Percentiles rank a stretch among this genome's conserved stretches.
Evolutionary conservation across 2,888 invertebrate genomes (phyloP).

Genomic region (Phaonia tiefii): DNA sequence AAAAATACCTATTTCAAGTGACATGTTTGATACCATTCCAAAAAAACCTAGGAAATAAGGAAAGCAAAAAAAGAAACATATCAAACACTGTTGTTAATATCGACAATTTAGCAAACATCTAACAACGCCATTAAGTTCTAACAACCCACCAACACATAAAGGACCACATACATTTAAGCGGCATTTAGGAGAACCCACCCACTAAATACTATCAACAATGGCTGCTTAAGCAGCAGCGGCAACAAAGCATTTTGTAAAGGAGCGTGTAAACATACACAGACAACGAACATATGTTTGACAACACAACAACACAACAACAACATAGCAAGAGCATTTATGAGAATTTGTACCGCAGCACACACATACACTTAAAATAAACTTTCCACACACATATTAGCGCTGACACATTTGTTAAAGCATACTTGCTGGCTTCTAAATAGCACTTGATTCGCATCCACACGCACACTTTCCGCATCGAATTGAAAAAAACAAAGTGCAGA

Average conservation of each 20-base stretch:
- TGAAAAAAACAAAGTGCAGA: not conserved
- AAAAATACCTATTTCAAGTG: slow-evolving; percentile 18
- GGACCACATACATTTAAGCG: not conserved
- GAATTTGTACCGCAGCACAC: slow-evolving; percentile 9
- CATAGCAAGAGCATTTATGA: slow-evolving; percentile 35
- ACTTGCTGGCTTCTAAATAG: slow-evolving; percentile 27
- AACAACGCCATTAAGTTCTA: slow-evolving; percentile 61
- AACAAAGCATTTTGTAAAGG: slow-evolving; percentile 48
- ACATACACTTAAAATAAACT: too few relatives aligned
- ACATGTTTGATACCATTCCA: slow-evolving; percentile 15
- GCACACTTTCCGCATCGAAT: slow-evolving; percentile 25
- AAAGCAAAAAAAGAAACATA: slow-evolving; percentile 31
- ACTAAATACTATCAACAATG: slow-evolving; percentile 47
- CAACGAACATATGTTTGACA: slow-evolving; percentile 36
- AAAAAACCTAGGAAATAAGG: not conserved
- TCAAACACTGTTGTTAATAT: slow-evolving; percentile 64
- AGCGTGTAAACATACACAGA: slow-evolving; percentile 42
- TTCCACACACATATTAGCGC: not conserved
- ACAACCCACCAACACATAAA: slow-evolving; percentile 38
- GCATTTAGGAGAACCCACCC: slow-evolving; percentile 49
- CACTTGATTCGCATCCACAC: slow-evolving; percentile 14
- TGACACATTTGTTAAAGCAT: slow-evolving; percentile 1
- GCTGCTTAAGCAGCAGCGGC: not conserved
- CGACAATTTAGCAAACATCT: slow-evolving; percentile 65
- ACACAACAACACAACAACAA: slow-evolving; percentile 25